Base-by-base conservation (phyloP, 2,797 vertebrate species). In the Acridotheres tristis region DNA sequence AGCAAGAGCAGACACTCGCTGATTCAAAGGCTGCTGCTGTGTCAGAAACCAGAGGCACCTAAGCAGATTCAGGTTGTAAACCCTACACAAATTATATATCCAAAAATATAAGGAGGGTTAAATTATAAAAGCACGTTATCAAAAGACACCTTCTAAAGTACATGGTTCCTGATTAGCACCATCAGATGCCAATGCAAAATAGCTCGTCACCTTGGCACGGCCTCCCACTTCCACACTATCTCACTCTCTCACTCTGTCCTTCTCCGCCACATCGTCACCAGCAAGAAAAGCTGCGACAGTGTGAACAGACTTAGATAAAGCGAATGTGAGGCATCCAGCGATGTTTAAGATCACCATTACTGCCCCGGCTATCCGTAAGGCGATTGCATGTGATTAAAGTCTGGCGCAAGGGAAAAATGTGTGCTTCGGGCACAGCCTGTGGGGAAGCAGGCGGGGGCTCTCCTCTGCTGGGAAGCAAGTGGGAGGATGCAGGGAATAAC, bases 41-140 rank as follows among this genome's bases (percentile, higher is more conserved):
- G 96, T 96, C 95, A 96, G 94, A 96, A 97, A 95, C 94, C 90
- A 81, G 96, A 96, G 95, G 82, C 88, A 79, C 94, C 96, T 96
- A 96, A 97, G 91, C 95, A 96, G 96, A 97, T 97, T 94, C 95
- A 73, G 91, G 90, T 96, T 97, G 96, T 96, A 97, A 97, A 96
- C 97, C 94, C 74, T 58, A 23, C 57, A 5, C 72, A 96, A 97
- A 98, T 94, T 94, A 94, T 91, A 92, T 21, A 82, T n/a, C 67
- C 85, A 59, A 76, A 96, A 96, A 84, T 77, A 89, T 2, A 58
- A 97, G 87, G 75, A 96, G 36, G 85, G 94, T 42, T 95, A 91
- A 79, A 88, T 94, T 94, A 95, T 93, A 85, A 71, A 91, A 74
- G 74, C 30, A 7, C 2, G 2, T 42, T 94, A 96, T 97, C 94